These are phyloP conservation scores for Corythornis leucogaster DNA, from an alignment of 2,797 vertebrate species.

Conservation along the genomic window DNA sequence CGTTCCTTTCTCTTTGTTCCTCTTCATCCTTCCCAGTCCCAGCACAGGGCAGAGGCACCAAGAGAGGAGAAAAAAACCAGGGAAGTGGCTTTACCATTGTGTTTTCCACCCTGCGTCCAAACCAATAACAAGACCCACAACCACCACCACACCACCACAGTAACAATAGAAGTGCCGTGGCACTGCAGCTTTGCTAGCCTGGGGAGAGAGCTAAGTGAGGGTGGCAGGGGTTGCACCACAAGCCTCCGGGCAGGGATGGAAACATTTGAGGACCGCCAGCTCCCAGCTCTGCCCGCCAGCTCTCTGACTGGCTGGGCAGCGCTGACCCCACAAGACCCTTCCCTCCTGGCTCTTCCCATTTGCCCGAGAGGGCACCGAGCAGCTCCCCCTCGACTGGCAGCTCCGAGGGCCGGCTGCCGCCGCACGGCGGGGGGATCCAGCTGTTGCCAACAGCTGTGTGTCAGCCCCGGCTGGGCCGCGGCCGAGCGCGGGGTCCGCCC, in stretches of 20 bases:
- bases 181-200: neutral
- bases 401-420: neutral
- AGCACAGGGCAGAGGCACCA: neutral
- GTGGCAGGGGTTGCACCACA: neutral
- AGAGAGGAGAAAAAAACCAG: neutral
- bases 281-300: neutral
- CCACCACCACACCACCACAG: neutral
- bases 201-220: neutral
- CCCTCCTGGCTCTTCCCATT: neutral
- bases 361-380: neutral
- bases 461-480: neutral
- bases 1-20: neutral
- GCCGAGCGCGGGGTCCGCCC: slow-evolving; percentile 37
- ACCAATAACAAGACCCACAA: neutral
- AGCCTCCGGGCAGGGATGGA: neutral
- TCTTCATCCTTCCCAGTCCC: neutral
- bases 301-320: neutral
- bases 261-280: neutral
- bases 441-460: slow-evolving; percentile 63
- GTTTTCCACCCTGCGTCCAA: neutral
- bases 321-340: neutral
- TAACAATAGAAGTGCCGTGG: neutral
- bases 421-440: slow-evolving; percentile 18
- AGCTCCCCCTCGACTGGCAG: neutral
- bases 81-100: neutral